Percentiles rank a stretch among this genome's conserved stretches.
These are phyloP conservation scores for Disparrhopalites patrizii DNA, from an alignment of 2,888 invertebrate genomes.

Conservation along the genomic window DNA sequence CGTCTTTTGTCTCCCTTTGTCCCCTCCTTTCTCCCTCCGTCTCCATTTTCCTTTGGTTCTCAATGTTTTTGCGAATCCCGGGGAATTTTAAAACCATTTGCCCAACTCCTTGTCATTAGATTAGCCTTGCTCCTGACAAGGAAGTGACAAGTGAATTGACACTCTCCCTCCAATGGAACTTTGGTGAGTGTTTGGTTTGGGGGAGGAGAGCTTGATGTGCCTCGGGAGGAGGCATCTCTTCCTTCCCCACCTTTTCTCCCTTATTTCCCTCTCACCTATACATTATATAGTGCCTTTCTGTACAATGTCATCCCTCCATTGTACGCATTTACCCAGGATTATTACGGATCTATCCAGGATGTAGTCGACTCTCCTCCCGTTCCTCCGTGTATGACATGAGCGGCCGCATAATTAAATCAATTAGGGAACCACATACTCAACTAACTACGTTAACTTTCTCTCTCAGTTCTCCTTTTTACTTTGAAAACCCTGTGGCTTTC, in stretches of 20 bases:
- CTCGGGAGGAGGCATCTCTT: too few relatives aligned
- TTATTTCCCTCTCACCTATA: background rate
- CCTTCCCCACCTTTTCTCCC: background rate
- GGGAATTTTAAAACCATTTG: background rate
- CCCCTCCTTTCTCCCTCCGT: background rate
- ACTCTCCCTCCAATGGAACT: background rate
- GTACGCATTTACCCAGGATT: too few relatives aligned
- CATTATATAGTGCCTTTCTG: background rate
- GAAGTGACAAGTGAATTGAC: conserved; percentile 4
- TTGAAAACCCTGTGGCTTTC: too few relatives aligned
- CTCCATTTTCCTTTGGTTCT: too few relatives aligned
- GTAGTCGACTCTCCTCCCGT: too few relatives aligned
- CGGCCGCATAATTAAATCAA: conserved; percentile 2
- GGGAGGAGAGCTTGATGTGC: background rate
- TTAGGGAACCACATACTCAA: background rate
- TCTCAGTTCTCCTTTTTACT: too few relatives aligned
- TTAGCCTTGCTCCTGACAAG: background rate
- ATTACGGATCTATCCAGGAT: too few relatives aligned
- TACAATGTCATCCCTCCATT: too few relatives aligned
- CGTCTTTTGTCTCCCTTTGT: background rate
- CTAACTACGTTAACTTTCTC: conserved; percentile 1
- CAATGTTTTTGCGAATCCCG: too few relatives aligned
- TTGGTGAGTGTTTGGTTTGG: background rate
- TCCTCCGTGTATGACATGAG: too few relatives aligned
- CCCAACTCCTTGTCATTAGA: background rate